phyloP scores from a whole-genome alignment of 2,797 vertebrate species.

The Premnoplex brunnescens region DNA sequence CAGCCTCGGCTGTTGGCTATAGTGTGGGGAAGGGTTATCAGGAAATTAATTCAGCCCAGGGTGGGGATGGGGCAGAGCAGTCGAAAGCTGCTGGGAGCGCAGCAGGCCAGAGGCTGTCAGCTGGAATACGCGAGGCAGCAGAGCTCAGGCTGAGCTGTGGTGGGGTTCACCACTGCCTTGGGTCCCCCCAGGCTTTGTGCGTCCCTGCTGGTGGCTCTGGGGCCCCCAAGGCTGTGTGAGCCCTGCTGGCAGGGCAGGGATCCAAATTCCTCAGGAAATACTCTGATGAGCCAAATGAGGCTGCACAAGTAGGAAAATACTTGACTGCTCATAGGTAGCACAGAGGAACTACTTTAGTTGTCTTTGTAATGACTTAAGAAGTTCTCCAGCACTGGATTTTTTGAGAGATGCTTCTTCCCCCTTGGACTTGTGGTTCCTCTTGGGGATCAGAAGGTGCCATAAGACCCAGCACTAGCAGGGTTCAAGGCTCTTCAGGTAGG shows the following conservation, averaged over 20 bases:
- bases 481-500: accelerated
- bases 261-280: background rate
- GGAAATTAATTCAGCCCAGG: background rate
- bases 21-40: background rate
- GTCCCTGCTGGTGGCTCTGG: background rate
- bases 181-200: background rate
- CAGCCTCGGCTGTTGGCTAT: background rate
- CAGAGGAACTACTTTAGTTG: background rate
- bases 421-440: background rate
- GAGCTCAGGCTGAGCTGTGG: background rate
- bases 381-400: background rate
- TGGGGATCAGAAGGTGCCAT: background rate
- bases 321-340: accelerated
- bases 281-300: background rate
- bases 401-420: background rate
- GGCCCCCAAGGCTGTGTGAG: background rate
- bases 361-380: background rate
- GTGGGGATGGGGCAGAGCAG: background rate
- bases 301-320: background rate
- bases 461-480: background rate
- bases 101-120: background rate
- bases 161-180: background rate
- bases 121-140: background rate
- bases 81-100: background rate
- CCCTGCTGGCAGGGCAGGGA: background rate